Base-by-base conservation (phyloP, 1,140 invertebrate species). In the Formica selysi region DNA sequence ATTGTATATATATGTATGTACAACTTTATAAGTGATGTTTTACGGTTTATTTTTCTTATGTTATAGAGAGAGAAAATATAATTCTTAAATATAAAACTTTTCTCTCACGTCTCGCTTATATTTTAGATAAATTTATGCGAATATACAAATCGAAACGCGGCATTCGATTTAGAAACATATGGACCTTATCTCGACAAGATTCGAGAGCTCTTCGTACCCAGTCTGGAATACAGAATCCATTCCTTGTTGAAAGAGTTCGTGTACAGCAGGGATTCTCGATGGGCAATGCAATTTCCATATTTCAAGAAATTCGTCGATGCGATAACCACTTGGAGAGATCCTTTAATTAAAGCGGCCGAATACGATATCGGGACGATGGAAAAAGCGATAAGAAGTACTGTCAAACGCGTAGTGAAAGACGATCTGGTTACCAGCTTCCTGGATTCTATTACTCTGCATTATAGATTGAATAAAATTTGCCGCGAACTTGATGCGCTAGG, bases 381-480 rank as follows among this genome's bases (percentile, higher is more conserved):
- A 11, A 87, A 76, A 86, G 88, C 68, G 16, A 76, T 93, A 19
- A 81, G 76, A 67, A 71, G 88, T 13, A 26, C 84, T 8, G 76
- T 92, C 32, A 88, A 93, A 22, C 87, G 67, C 87, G 71, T 92
- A 0, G 76, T 91, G 26, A 91, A 91, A 29, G 87, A 94, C 38
- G 88, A 91, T 29, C 44, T 92, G 29, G 22, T 92, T 5, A 74
- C 78, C 19, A 88, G 65, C 44, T 91, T 95, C 29, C 22, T 91
- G 32, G 91, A 94, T 67, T 90, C 93, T 4, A 41, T 92, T 8
- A 67, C 90, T 13, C 61, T 92, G 22, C 91, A 91, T 70, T 92
- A 91, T n/a, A 86, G 92, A 36, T 41, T 92, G 4, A 88, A 89
- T 29, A 88, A 88, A 44, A 87, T 94, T 26, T 87, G 76, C 22